These are phyloP conservation scores for Calephelis perditalis DNA, from an alignment of 2,888 invertebrate species.

Conservation along the genomic window DNA sequence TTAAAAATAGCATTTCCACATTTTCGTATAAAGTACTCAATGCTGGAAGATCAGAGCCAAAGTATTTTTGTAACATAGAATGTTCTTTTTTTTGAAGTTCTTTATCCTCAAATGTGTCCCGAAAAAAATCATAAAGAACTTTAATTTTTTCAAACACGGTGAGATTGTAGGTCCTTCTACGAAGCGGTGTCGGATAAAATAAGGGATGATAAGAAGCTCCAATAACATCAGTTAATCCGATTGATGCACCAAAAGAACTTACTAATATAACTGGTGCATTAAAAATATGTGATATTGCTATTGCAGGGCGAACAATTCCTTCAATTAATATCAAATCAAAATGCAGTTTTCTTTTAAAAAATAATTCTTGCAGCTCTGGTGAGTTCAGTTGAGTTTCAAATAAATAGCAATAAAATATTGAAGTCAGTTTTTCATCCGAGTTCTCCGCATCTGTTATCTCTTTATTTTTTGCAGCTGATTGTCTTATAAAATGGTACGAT, in stretches of 20 bases:
- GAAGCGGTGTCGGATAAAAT: constrained; percentile 26
- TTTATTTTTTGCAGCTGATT: constrained; percentile 15
- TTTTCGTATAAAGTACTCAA: constrained; percentile 31
- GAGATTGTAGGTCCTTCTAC: constrained; percentile 33
- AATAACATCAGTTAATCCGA: constrained; percentile 20
- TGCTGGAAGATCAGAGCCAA: constrained; percentile 31
- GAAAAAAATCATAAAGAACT: constrained; percentile 22
- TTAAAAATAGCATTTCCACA: constrained; percentile 41
- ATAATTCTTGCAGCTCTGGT: constrained; percentile 32
- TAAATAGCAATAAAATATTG: background rate
- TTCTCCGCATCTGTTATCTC: constrained; percentile 14
- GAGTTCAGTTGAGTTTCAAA: constrained; percentile 31
- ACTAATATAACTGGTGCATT: constrained; percentile 32
- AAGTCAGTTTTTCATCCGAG: background rate
- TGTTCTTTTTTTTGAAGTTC: constrained; percentile 26
- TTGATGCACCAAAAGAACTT: constrained; percentile 29
- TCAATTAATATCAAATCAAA: constrained; percentile 34
- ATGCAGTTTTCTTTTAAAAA: constrained; percentile 29
- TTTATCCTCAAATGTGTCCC: constrained; percentile 14
- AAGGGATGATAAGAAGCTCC: constrained; percentile 31
- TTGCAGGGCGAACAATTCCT: constrained; percentile 24
- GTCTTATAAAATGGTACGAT: constrained; percentile 32
- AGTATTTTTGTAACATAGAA: constrained; percentile 28
- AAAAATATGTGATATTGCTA: constrained; percentile 29
- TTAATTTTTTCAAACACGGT: constrained; percentile 35